A percentile compares a stretch with the other conserved stretches of the same genome.
phyloP scores from a whole-genome alignment of 35 echinoderm and acorn worm species.

The Patiria miniata region DNA sequence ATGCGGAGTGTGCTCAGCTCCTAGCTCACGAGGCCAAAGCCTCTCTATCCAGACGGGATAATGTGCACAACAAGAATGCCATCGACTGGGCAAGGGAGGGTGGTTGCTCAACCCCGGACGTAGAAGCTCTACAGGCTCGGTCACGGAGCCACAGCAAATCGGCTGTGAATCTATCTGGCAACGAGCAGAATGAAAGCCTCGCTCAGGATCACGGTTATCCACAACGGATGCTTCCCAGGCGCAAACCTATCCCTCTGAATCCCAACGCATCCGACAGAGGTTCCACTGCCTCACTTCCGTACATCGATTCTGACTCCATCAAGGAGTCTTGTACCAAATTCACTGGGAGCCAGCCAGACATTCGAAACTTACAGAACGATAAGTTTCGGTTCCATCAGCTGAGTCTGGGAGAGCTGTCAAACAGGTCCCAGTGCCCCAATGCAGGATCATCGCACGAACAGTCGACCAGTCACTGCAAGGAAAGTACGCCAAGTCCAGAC shows the following conservation, averaged over 20 bases:
- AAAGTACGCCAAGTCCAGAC: background rate
- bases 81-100: constrained; percentile 85
- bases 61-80: constrained; percentile 69
- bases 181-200: no score
- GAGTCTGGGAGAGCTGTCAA: background rate
- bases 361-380: background rate
- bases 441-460: background rate
- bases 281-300: background rate
- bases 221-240: background rate
- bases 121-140: constrained; percentile 46
- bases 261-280: background rate
- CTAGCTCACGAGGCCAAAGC: constrained; percentile 84
- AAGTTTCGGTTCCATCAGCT: background rate
- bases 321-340: background rate
- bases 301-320: background rate
- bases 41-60: constrained; percentile 64
- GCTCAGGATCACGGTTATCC: background rate
- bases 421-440: background rate
- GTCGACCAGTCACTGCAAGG: background rate
- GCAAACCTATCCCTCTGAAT: background rate
- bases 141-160: constrained; percentile 25
- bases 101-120: constrained; percentile 62
- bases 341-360: background rate
- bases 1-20: constrained; percentile 66
- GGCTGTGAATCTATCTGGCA: no score